Percentiles rank a stretch among this genome's conserved stretches.
phyloP scores from a whole-genome alignment of 2,113 vertebrate genomes.

The Microcebus tavaratra region DNA sequence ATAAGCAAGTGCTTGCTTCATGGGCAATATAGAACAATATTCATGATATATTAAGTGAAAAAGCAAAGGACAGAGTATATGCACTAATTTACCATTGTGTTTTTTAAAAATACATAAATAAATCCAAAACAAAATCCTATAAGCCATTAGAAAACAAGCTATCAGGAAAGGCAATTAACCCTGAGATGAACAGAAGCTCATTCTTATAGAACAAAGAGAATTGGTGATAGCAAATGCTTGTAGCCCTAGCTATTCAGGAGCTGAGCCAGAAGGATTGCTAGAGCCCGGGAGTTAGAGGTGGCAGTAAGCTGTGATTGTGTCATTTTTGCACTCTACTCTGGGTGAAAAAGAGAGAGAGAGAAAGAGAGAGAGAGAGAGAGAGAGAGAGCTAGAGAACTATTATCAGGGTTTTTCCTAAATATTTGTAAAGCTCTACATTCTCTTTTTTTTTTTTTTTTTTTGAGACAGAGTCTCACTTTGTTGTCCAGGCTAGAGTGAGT shows the following conservation, averaged over 20 bases:
- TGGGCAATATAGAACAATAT: neutral
- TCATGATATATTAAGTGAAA: neutral
- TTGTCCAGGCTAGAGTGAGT: no score
- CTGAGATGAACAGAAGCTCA: neutral
- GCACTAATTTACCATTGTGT: neutral
- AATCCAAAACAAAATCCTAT: neutral
- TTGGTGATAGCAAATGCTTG: no score
- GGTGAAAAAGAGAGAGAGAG: no score
- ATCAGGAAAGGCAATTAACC: neutral
- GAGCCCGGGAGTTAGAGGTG: no score
- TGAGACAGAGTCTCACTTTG: no score
- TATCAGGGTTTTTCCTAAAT: neutral
- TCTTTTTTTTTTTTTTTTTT: neutral
- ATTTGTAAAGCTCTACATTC: slow-evolving; percentile 14
- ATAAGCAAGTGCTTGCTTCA: neutral
- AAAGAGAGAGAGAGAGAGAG: no score
- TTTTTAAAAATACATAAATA: neutral
- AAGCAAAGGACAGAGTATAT: neutral
- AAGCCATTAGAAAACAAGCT: neutral
- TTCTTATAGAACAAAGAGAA: neutral
- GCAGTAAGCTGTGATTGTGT: no score
- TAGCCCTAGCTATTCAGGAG: no score
- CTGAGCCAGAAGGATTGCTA: no score
- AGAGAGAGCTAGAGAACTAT: neutral
- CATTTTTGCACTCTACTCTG: no score